Percentiles rank a stretch among this genome's conserved stretches.
These are phyloP conservation scores for Cossypha polioptera DNA, from an alignment of 2,797 vertebrate genomes.

Conservation along the genomic window DNA sequence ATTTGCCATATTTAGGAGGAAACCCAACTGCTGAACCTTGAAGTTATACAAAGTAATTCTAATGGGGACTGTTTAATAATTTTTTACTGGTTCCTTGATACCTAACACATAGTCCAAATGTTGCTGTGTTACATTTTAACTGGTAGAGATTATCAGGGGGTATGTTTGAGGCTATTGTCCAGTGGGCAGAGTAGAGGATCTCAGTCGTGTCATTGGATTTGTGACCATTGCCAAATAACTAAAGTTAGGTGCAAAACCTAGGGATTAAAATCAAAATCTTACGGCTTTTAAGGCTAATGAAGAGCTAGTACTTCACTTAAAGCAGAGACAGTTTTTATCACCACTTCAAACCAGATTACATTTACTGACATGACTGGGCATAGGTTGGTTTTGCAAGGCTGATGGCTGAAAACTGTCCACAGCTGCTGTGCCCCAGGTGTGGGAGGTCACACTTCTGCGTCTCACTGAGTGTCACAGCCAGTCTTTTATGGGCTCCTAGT, in stretches of 20 bases:
- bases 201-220: neutral
- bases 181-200: neutral
- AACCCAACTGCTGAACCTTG: neutral
- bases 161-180: neutral
- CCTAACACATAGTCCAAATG: neutral
- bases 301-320: neutral
- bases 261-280: neutral
- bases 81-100: neutral
- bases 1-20: neutral
- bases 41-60: neutral
- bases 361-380: neutral
- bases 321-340: neutral
- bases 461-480: neutral
- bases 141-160: neutral
- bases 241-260: neutral
- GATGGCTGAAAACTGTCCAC: neutral
- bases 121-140: neutral
- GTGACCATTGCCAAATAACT: neutral
- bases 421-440: neutral
- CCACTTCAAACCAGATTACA: neutral
- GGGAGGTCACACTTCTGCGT: neutral
- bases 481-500: neutral
- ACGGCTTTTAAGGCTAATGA: neutral
- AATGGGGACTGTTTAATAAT: neutral
- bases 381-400: neutral